Conservation (phyloP, 2,888 invertebrate genomes). For the Protophormia terraenovae region DNA sequence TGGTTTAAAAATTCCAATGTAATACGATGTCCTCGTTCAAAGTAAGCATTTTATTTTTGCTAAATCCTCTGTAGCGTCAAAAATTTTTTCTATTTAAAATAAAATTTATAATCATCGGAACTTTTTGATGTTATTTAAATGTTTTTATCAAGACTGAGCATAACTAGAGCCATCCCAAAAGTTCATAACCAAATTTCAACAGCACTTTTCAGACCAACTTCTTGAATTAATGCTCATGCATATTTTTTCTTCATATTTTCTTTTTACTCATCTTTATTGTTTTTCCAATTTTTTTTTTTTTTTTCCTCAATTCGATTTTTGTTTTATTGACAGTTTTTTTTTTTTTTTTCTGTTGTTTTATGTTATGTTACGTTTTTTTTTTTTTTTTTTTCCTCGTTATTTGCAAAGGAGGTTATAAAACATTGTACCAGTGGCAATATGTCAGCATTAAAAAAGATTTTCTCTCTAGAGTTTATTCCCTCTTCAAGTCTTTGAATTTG, state of each 20-base stretch:
- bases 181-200: background rate
- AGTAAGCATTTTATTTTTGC: too few relatives aligned
- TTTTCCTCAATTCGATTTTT: slow-evolving; percentile 22
- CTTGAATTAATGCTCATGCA: background rate
- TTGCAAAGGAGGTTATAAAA: slow-evolving; percentile 33
- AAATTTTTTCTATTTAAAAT: too few relatives aligned
- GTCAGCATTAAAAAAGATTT: slow-evolving; percentile 54
- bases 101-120: too few relatives aligned
- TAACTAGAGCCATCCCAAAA: too few relatives aligned
- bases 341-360: slow-evolving; percentile 17
- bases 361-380: background rate
- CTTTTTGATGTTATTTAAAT: too few relatives aligned
- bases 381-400: slow-evolving; percentile 29
- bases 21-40: too few relatives aligned
- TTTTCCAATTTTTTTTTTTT: background rate
- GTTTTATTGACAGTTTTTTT: slow-evolving; percentile 35
- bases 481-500: slow-evolving; percentile 13
- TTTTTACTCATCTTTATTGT: background rate
- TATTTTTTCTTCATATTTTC: background rate
- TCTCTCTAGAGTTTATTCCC: slow-evolving; percentile 35
- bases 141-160: too few relatives aligned
- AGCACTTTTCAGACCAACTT: background rate
- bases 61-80: too few relatives aligned
- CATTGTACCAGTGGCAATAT: slow-evolving; percentile 50
- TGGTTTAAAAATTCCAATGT: too few relatives aligned